Percentiles rank a stretch among this genome's conserved stretches.
Conservation (phyloP, 2,888 invertebrate genomes). For the Vesta saturnalis region DNA sequence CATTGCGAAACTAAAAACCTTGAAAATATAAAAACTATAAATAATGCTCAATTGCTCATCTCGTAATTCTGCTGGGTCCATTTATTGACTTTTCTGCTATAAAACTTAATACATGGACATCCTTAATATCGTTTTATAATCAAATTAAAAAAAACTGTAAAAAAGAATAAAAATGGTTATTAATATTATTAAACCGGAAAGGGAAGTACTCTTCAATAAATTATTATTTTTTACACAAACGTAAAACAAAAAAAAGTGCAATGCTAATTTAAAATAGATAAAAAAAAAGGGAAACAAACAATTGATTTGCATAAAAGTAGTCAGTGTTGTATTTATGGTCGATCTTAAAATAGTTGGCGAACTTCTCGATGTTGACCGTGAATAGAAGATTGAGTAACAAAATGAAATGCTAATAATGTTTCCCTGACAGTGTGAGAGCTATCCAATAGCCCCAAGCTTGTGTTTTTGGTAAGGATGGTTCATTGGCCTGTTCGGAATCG, state of each 20-base stretch:
- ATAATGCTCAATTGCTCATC: too few relatives aligned
- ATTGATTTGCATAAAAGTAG: constrained; percentile 9
- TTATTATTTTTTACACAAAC: background rate
- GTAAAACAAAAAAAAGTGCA: background rate
- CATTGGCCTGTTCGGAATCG: constrained; percentile 51
- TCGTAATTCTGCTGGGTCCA: too few relatives aligned
- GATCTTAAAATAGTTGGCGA: constrained; percentile 19
- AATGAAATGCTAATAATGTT: constrained; percentile 41
- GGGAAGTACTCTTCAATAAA: background rate
- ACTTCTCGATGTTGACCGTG: constrained; percentile 32
- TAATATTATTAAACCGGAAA: background rate
- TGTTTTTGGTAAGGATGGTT: constrained; percentile 47
- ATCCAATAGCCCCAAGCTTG: constrained; percentile 38
- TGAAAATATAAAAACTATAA: too few relatives aligned
- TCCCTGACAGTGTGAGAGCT: constrained; percentile 39
- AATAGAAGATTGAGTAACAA: constrained; percentile 40
- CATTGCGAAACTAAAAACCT: too few relatives aligned
- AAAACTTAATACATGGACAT: too few relatives aligned
- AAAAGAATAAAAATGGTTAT: background rate
- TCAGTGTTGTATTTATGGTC: constrained; percentile 19
- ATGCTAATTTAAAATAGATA: background rate
- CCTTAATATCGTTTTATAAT: too few relatives aligned
- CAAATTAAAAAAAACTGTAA: too few relatives aligned
- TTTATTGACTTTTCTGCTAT: too few relatives aligned
- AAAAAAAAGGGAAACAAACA: constrained; percentile 14